Evolutionary conservation across 2,797 vertebrate genomes (phyloP).

Genomic region (Gymnopithys bicolor): DNA sequence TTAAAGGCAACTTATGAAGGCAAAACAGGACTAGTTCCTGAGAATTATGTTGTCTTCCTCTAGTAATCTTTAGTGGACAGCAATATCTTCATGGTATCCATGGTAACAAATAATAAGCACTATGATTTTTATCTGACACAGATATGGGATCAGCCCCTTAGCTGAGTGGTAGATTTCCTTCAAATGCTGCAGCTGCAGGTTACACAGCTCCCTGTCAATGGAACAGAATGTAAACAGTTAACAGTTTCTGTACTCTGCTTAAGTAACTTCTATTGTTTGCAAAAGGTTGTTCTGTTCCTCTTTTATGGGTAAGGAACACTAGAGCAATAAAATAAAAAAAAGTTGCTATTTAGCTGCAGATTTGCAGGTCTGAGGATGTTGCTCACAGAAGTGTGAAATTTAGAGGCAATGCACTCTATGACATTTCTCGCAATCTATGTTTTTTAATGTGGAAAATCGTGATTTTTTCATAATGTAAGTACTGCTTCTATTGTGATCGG

Average conservation of each 20-base stretch:
- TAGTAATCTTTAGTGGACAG: slow-evolving; percentile 79
- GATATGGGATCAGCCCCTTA: slow-evolving; percentile 72
- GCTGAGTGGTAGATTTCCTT: slow-evolving; percentile 68
- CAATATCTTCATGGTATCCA: slow-evolving; percentile 93
- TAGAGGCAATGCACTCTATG: slow-evolving; percentile 23
- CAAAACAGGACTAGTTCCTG: slow-evolving; percentile 92
- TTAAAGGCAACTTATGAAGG: slow-evolving; percentile 94
- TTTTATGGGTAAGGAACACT: slow-evolving; percentile 46
- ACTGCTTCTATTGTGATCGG: not conserved
- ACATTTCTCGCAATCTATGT: slow-evolving; percentile 37
- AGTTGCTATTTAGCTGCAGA: slow-evolving; percentile 33
- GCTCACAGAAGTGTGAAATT: slow-evolving; percentile 20
- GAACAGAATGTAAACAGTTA: slow-evolving; percentile 68
- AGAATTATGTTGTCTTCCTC: slow-evolving; percentile 94
- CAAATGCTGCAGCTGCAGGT: slow-evolving; percentile 66
- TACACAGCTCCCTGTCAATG: slow-evolving; percentile 27
- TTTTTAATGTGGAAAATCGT: slow-evolving; percentile 41
- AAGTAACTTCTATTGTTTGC: slow-evolving; percentile 51
- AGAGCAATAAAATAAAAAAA: slow-evolving; percentile 25
- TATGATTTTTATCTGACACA: slow-evolving; percentile 83
- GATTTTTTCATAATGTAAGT: slow-evolving; percentile 8
- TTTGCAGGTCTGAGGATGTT: slow-evolving; percentile 9
- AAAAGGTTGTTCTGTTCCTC: slow-evolving; percentile 66
- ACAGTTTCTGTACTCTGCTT: slow-evolving; percentile 67
- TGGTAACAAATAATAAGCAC: slow-evolving; percentile 82